These are phyloP conservation scores for Oreotragus oreotragus DNA, from an alignment of 2,113 vertebrate species.

Conservation along the genomic window DNA sequence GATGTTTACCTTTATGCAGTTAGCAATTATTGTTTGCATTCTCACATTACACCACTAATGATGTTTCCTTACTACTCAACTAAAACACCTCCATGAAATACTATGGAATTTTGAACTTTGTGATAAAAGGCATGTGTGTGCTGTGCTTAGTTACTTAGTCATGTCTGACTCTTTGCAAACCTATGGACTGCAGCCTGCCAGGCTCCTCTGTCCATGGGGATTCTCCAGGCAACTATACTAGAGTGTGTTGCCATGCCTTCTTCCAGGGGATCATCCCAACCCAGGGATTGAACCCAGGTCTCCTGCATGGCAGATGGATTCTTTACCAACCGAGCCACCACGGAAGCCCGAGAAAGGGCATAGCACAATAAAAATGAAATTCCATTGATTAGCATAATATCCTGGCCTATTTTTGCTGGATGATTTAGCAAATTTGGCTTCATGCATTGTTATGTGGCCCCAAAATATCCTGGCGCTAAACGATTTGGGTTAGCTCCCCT, in stretches of 20 bases:
- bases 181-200: not conserved
- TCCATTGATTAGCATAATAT: not conserved
- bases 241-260: not conserved
- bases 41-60: not conserved
- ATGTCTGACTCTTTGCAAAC: not conserved
- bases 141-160: not conserved
- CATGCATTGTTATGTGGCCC: not conserved
- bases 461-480: constrained; percentile 17
- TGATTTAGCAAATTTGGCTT: not conserved
- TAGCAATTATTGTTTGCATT: not conserved
- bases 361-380: not conserved
- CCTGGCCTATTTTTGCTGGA: not conserved
- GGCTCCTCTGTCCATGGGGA: not conserved
- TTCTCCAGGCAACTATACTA: not conserved
- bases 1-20: not conserved
- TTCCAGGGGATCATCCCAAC: not conserved
- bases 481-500: not conserved
- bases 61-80: not conserved
- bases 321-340: not conserved
- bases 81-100: not conserved
- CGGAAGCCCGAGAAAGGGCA: not conserved
- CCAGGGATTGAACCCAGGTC: not conserved
- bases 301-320: not conserved
- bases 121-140: not conserved
- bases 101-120: not conserved